Evolutionary conservation across 2,113 vertebrate species (phyloP).

Genomic region (Festucalex cinctus): DNA sequence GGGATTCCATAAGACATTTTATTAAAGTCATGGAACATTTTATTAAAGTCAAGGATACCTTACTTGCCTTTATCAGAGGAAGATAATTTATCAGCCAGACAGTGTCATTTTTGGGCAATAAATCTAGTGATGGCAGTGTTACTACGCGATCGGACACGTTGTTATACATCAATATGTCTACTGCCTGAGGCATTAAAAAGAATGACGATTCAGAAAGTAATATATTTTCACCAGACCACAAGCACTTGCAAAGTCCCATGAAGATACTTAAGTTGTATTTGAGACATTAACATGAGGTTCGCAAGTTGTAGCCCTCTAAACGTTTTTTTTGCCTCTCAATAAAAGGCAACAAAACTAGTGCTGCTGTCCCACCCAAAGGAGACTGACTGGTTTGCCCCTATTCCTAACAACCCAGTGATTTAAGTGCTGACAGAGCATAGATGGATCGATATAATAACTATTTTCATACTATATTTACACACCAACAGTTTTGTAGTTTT

Average conservation of each 20-base stretch:
- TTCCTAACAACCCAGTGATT: neutral
- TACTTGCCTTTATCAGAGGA: neutral
- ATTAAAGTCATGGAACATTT: neutral
- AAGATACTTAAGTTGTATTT: neutral
- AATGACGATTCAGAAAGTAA: neutral
- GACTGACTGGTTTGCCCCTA: neutral
- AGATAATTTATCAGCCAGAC: neutral
- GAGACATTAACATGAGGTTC: neutral
- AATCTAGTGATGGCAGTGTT: neutral
- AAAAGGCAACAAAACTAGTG: neutral
- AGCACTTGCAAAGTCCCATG: neutral
- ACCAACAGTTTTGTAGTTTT: constrained; percentile 8
- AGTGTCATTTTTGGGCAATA: neutral
- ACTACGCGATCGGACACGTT: neutral
- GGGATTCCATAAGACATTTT: neutral
- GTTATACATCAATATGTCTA: neutral
- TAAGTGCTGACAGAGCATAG: neutral
- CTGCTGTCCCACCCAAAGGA: neutral
- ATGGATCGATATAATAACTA: neutral
- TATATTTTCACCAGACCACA: neutral
- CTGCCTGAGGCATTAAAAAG: neutral
- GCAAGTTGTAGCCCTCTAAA: neutral
- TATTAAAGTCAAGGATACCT: neutral
- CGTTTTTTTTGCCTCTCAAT: neutral
- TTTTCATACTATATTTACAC: neutral